Percentiles rank a stretch among this genome's conserved stretches.
These are phyloP conservation scores for Meteorus sp. DNA, from an alignment of 1,140 invertebrate species.

Conservation along the genomic window DNA sequence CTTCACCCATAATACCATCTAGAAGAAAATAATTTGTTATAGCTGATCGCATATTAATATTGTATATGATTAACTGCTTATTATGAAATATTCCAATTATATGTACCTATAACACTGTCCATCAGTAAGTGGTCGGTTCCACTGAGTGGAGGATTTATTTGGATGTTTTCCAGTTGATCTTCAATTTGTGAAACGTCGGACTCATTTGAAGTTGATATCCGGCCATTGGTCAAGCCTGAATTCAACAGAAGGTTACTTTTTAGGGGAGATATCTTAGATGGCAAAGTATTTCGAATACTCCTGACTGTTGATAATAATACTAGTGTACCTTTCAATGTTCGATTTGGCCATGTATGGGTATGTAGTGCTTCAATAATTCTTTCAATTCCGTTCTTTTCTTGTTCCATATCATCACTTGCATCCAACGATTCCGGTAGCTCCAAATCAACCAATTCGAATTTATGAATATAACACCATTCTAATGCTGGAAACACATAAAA, in stretches of 20 bases:
- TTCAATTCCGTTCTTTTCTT: slow-evolving; percentile 69
- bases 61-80: neutral
- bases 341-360: slow-evolving; percentile 77
- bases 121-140: slow-evolving; percentile 41
- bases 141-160: slow-evolving; percentile 35
- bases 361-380: slow-evolving; percentile 76
- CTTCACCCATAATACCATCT: slow-evolving; percentile 57
- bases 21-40: slow-evolving; percentile 27
- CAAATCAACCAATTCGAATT: slow-evolving; percentile 76
- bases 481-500: slow-evolving; percentile 47
- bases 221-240: slow-evolving; percentile 11
- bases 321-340: slow-evolving; percentile 66
- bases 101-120: slow-evolving; percentile 47
- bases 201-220: slow-evolving; percentile 22
- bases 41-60: neutral
- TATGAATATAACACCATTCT: slow-evolving; percentile 68
- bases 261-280: too few species aligned
- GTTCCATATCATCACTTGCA: slow-evolving; percentile 58
- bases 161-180: slow-evolving; percentile 49
- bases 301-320: neutral
- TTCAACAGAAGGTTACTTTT: too few species aligned
- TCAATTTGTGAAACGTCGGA: slow-evolving; percentile 42
- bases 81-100: slow-evolving; percentile 9
- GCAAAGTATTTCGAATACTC: slow-evolving; percentile 6
- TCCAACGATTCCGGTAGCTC: slow-evolving; percentile 59